Evolutionary conservation across 1,140 invertebrate species (phyloP).

Genomic region (Acromyrmex echinatior): DNA sequence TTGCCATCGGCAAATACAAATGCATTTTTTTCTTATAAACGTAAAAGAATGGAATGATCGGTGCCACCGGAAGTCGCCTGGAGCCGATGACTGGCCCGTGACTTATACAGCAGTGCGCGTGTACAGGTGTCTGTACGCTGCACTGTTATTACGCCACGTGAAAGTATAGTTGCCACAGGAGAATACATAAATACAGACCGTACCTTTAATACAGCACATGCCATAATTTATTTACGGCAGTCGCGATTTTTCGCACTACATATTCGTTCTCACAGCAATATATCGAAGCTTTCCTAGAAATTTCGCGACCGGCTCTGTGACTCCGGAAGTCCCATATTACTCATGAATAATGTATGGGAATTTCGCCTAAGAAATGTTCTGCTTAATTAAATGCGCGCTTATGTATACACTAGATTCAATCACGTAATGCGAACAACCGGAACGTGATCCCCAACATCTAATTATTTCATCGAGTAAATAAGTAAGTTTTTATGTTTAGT

Average conservation of each 20-base stretch:
- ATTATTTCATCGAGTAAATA: constrained; percentile 20
- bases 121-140: constrained; percentile 23
- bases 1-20: constrained; percentile 73
- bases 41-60: constrained; percentile 77
- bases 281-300: constrained; percentile 31
- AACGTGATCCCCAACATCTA: not conserved
- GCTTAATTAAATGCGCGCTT: constrained; percentile 21
- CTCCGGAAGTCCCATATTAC: constrained; percentile 31
- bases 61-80: constrained; percentile 69
- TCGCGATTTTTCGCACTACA: constrained; percentile 30
- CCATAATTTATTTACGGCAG: constrained; percentile 44
- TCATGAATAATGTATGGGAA: constrained; percentile 46
- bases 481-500: not conserved
- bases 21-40: constrained; percentile 63
- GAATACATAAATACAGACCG: constrained; percentile 40
- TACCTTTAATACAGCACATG: constrained; percentile 18
- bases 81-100: constrained; percentile 63
- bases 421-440: constrained; percentile 4
- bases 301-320: constrained; percentile 12
- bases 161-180: constrained; percentile 31
- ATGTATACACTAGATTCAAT: not conserved
- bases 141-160: constrained; percentile 29
- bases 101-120: constrained; percentile 12
- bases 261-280: constrained; percentile 28
- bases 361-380: constrained; percentile 46